phyloP scores from a whole-genome alignment of 2,113 vertebrate species.

The Dascyllus trimaculatus region DNA sequence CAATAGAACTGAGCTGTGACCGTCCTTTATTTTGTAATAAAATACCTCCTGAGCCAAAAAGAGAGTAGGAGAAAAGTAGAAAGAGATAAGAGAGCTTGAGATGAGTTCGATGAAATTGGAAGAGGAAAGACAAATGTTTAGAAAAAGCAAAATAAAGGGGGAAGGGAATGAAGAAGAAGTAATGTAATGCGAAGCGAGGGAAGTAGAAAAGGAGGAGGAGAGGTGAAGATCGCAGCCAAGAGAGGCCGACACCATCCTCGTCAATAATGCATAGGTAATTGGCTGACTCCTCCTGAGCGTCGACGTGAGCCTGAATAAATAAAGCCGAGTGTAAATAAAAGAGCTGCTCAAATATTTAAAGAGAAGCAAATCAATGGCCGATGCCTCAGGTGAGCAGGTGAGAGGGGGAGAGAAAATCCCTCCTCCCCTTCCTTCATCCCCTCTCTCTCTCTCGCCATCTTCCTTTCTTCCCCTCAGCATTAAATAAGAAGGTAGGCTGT shows the following conservation, averaged over 20 bases:
- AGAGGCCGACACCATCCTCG: conserved; percentile 51
- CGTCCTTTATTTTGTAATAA: not conserved
- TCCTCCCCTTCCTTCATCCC: rapidly evolving
- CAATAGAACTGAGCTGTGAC: not conserved
- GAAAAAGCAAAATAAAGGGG: not conserved
- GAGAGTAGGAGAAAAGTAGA: not conserved
- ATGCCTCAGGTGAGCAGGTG: conserved; percentile 24
- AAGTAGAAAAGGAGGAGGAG: not conserved
- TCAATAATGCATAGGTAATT: conserved; percentile 76
- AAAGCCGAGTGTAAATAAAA: conserved; percentile 74
- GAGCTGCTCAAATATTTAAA: conserved; percentile 59
- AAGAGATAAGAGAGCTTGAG: too few relatives aligned
- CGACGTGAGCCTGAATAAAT: conserved; percentile 66
- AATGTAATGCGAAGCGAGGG: not conserved
- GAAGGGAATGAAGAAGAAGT: not conserved
- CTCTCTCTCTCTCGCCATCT: not conserved
- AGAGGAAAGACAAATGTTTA: not conserved
- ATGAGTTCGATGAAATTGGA: not conserved
- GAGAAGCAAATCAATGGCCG: conserved; percentile 60
- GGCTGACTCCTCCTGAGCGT: conserved; percentile 55
- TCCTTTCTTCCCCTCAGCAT: not conserved
- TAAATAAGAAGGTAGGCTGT: conserved; percentile 13
- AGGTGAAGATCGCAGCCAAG: conserved; percentile 14
- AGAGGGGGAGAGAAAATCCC: not conserved
- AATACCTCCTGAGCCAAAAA: not conserved